Conservation (phyloP, 2,888 invertebrate genomes). For the Leptopilina drosophilae region DNA sequence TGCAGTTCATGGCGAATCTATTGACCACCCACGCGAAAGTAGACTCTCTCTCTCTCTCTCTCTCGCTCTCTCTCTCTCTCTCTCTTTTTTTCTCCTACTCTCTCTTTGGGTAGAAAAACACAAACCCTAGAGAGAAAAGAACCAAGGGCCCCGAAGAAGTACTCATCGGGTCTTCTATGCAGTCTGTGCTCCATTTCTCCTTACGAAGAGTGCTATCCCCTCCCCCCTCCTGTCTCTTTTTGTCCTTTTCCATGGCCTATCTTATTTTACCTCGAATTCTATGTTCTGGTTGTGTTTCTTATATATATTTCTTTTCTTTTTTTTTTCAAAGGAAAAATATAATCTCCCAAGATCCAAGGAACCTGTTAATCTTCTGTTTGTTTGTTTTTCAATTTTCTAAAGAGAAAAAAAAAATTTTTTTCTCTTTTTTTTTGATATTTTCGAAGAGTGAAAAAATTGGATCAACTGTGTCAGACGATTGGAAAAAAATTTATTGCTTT, state of each 20-base stretch:
- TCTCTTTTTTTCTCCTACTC: too few species aligned
- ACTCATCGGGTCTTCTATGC: conserved; percentile 69
- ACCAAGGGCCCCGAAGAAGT: conserved; percentile 61
- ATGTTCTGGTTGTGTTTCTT: background rate
- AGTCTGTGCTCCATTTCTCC: conserved; percentile 19
- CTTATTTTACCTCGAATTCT: conserved; percentile 27
- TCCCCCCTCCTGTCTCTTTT: background rate
- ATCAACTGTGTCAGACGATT: too few species aligned
- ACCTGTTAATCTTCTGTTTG: background rate
- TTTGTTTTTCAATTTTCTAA: background rate
- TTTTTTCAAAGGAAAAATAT: conserved; percentile 14
- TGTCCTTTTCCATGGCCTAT: conserved; percentile 25
- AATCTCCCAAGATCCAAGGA: background rate
- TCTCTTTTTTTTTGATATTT: too few species aligned
- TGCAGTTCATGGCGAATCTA: conserved; percentile 72
- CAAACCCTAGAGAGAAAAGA: conserved; percentile 58
- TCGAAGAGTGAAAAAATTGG: too few species aligned
- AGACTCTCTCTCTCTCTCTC: background rate
- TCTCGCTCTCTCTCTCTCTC: too few species aligned
- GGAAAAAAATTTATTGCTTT: too few species aligned
- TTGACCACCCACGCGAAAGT: conserved; percentile 74
- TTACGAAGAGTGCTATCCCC: conserved; percentile 7
- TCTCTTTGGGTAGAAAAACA: conserved; percentile 57
- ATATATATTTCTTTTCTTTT: too few species aligned
- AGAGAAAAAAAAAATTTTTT: too few species aligned